phyloP scores from a whole-genome alignment of 2,888 invertebrate genomes.

The Chirona hameri region DNA sequence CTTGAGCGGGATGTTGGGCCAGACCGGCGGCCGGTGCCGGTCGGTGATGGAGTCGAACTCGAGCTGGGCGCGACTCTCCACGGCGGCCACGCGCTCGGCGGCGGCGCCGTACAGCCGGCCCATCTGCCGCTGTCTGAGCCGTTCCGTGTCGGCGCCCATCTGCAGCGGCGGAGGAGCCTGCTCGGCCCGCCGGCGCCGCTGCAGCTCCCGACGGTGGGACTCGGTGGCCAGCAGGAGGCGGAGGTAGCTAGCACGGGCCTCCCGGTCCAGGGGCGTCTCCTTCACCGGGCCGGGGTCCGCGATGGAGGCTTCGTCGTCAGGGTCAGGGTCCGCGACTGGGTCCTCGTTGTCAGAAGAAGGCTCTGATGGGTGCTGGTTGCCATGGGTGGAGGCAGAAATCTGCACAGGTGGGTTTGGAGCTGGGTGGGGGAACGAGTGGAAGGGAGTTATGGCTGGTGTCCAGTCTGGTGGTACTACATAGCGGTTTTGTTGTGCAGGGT shows the following conservation, averaged over 20 bases:
- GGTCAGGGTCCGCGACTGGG: not conserved
- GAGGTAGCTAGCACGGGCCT: not conserved
- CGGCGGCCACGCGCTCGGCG: slow-evolving; percentile 36
- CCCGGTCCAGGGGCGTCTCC: not conserved
- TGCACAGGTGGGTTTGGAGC: too few species aligned
- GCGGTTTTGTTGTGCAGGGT: too few species aligned
- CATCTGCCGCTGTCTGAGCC: slow-evolving; percentile 37
- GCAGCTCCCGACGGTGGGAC: not conserved
- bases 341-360: not conserved
- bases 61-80: slow-evolving; percentile 39
- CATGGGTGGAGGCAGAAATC: not conserved
- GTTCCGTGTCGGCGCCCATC: slow-evolving; percentile 1
- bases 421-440: not conserved
- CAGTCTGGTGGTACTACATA: not conserved
- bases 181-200: not conserved
- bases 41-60: slow-evolving; percentile 37
- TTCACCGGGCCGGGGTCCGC: not conserved
- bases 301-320: not conserved
- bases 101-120: slow-evolving; percentile 36
- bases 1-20: slow-evolving; percentile 39
- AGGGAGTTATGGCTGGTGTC: not conserved
- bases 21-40: slow-evolving; percentile 34
- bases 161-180: not conserved
- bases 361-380: not conserved
- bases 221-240: not conserved